phyloP scores from a whole-genome alignment of 2,888 invertebrate genomes.

The Autographa pulchrina region DNA sequence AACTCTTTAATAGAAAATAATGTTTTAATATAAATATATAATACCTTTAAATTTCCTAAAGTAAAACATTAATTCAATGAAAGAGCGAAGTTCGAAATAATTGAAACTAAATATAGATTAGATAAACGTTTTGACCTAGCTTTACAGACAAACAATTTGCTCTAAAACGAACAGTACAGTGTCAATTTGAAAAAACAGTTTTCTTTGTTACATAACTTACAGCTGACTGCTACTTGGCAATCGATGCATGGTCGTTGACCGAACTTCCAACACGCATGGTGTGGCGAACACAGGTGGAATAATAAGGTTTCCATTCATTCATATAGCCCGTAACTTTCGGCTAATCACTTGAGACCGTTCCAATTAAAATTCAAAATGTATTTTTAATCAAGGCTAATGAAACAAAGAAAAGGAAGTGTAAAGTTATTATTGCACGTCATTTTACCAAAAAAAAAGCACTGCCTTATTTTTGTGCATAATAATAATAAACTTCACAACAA shows the following conservation, averaged over 20 bases:
- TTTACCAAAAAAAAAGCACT: constrained; percentile 11
- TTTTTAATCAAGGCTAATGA: constrained; percentile 40
- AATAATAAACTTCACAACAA: constrained; percentile 51
- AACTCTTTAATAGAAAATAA: constrained; percentile 24
- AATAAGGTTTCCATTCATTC: constrained; percentile 45
- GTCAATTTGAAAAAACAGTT: constrained; percentile 15
- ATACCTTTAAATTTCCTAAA: constrained; percentile 15
- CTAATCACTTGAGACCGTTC: constrained; percentile 11
- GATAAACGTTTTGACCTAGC: constrained; percentile 8
- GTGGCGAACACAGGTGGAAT: constrained; percentile 53
- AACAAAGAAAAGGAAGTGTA: constrained; percentile 46
- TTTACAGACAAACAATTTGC: neutral
- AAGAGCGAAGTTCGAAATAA: neutral
- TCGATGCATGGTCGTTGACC: constrained; percentile 64
- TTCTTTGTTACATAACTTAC: constrained; percentile 25
- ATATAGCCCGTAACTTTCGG: constrained; percentile 15
- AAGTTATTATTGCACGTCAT: constrained; percentile 39
- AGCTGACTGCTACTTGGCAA: constrained; percentile 61
- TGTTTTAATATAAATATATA: neutral
- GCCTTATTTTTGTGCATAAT: constrained; percentile 27
- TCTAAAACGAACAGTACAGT: constrained; percentile 2
- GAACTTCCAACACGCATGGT: constrained; percentile 52
- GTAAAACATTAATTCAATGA: neutral
- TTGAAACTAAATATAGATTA: constrained; percentile 17
- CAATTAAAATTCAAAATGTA: constrained; percentile 32